Conservation (phyloP, 1,140 invertebrate genomes). For the Hycleus phaleratus region DNA sequence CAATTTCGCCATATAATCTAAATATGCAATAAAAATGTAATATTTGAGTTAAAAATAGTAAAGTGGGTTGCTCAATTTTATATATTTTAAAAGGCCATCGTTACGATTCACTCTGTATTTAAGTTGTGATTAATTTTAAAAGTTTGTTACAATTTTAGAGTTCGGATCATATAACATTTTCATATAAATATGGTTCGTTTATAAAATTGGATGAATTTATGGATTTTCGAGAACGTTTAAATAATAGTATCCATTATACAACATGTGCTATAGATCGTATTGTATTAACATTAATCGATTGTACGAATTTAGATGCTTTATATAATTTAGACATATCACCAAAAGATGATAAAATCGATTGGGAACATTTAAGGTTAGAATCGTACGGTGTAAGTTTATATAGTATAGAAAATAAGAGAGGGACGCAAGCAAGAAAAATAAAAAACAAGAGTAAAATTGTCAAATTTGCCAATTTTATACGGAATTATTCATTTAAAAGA, state of each 20-base stretch:
- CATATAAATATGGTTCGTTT: constrained; percentile 91
- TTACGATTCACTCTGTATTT: too few species aligned
- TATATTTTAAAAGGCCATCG: too few species aligned
- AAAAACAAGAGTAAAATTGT: too few species aligned
- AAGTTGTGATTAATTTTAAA: too few species aligned
- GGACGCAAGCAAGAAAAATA: too few species aligned
- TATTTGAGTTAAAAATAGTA: too few species aligned
- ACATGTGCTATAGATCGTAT: constrained; percentile 69
- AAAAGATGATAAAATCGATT: constrained; percentile 43
- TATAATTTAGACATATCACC: constrained; percentile 43
- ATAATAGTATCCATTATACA: constrained; percentile 76
- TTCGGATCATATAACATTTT: constrained; percentile 82
- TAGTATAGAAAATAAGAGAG: too few species aligned
- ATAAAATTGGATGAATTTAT: constrained; percentile 86
- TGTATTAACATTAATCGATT: constrained; percentile 64
- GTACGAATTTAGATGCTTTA: constrained; percentile 33
- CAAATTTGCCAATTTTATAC: too few species aligned
- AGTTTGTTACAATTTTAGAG: constrained; percentile 51
- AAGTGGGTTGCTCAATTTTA: too few species aligned
- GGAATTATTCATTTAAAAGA: too few species aligned
- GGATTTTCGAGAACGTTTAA: constrained; percentile 70
- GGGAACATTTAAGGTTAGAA: constrained; percentile 41
- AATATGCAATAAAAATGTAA: too few species aligned
- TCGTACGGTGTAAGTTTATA: neutral
- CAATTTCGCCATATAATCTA: too few species aligned